Base-by-base conservation (phyloP, 2,113 vertebrate genomes). In the Engraulis encrasicolus region DNA sequence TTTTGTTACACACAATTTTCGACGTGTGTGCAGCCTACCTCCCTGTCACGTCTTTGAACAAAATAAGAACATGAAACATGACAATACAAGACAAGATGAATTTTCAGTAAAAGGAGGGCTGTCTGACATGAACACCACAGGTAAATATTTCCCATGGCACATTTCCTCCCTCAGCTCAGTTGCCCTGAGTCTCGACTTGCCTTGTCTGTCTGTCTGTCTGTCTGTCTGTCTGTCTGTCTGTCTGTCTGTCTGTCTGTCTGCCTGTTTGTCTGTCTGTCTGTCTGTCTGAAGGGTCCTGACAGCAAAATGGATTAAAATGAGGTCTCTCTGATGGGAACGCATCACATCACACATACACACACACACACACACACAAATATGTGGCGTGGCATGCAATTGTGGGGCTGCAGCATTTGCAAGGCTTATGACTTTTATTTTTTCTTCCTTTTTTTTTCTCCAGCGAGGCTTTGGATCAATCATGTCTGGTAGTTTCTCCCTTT, bases 241-340 rank as follows among this genome's bases (percentile, higher is more conserved):
- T n/a, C n/a, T n/a, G n/a, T n/a, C n/a, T n/a, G n/a, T n/a, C n/a
- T n/a, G n/a, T n/a, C n/a, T n/a, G n/a, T n/a, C n/a, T n/a, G n/a
- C n/a, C n/a, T n/a, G n/a, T n/a, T n/a, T n/a, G n/a, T n/a, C n/a
- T n/a, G n/a, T n/a, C n/a, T n/a, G n/a, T n/a, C 87, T 87, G 90
- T 87, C 92, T 86, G 92, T 86, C 77, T 85, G 58, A 90, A 91
- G 86, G 89, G 87, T 40, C 83, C 91, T 92, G 93, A 95, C 93
- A 93, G 92, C 86, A 91, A 93, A 93, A 94, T 92, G 89, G 91
- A 94, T 95, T 93, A 93, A 95, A 93, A 89, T 85, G 58, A 66
- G 85, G 84, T 90, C 92, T 92, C 92, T 91, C 93, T 91, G 92
- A 94, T 89, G 81, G n/a, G 93, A 93, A 94, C 92, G 92, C 93